These are phyloP conservation scores for Lipophrys pholis DNA, from an alignment of 2,113 vertebrate species.

Conservation along the genomic window DNA sequence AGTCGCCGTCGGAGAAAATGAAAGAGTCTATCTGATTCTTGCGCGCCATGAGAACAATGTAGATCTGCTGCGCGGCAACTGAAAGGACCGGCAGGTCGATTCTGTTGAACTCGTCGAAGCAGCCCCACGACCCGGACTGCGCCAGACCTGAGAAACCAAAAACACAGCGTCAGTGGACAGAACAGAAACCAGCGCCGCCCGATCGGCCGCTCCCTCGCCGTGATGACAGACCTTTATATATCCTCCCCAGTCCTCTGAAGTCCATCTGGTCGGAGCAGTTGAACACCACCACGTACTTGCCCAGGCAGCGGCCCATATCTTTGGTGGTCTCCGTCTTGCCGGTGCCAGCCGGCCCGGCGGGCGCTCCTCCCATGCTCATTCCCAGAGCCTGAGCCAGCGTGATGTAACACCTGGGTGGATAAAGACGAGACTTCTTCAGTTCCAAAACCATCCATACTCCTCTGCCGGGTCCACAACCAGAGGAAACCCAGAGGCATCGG, in stretches of 20 bases:
- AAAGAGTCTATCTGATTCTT: constrained; percentile 90
- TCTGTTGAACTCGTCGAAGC: constrained; percentile 95
- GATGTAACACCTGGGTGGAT: constrained; percentile 88
- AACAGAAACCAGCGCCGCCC: too few relatives aligned
- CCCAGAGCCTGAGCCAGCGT: constrained; percentile 91
- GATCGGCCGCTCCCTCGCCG: too few relatives aligned
- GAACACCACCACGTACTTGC: constrained; percentile 93
- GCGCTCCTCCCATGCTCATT: constrained; percentile 95
- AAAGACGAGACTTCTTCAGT: too few relatives aligned
- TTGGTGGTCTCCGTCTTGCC: constrained; percentile 95
- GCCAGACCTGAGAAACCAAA: constrained; percentile 85
- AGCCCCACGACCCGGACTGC: constrained; percentile 93
- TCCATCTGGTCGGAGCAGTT: constrained; percentile 97
- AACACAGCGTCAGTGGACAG: neutral
- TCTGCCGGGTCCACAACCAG: too few relatives aligned
- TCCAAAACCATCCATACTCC: too few relatives aligned
- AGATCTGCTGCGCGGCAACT: constrained; percentile 93
- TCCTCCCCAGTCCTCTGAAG: constrained; percentile 92
- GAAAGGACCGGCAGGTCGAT: constrained; percentile 93
- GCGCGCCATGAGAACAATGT: constrained; percentile 90
- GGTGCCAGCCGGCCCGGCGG: constrained; percentile 91
- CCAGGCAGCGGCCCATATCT: constrained; percentile 94
- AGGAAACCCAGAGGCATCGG: too few relatives aligned
- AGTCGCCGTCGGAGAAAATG: constrained; percentile 92
- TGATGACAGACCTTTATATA: constrained; percentile 88